A percentile compares a stretch with the other conserved stretches of the same genome.
Conservation (phyloP, 1,140 invertebrate genomes). For the Philopotamus ludificatus region DNA sequence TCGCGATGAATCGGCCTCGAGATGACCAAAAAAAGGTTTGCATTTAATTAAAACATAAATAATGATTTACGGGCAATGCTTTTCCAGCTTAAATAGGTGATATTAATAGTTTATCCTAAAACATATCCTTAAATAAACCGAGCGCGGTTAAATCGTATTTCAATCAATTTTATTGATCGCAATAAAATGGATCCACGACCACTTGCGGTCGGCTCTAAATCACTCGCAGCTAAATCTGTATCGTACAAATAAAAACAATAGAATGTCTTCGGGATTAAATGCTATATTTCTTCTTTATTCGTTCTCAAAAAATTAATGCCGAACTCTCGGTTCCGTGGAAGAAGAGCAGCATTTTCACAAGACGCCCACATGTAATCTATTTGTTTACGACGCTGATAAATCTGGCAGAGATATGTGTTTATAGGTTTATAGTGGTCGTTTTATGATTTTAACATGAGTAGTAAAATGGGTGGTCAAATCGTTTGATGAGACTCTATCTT, state of each 20-base stretch:
- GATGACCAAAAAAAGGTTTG: background rate
- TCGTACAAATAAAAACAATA: background rate
- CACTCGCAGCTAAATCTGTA: background rate
- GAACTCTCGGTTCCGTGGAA: background rate
- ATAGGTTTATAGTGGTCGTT: conserved; percentile 18
- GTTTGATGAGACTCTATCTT: background rate
- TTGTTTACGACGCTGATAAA: conserved; percentile 24
- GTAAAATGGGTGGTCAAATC: conserved; percentile 20
- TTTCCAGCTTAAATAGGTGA: background rate
- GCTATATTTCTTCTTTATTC: background rate
- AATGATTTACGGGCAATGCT: background rate
- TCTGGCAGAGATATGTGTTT: conserved; percentile 20
- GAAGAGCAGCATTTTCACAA: background rate
- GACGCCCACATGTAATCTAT: conserved; percentile 17
- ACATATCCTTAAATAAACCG: background rate
- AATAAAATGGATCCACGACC: conserved; percentile 16
- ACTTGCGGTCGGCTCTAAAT: conserved; percentile 8
- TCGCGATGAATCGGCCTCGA: background rate
- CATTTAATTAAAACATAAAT: background rate
- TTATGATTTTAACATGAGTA: conserved; percentile 27
- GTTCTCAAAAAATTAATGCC: background rate
- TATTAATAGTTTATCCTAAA: background rate
- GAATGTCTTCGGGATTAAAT: background rate
- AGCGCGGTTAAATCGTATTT: conserved; percentile 10
- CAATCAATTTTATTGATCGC: conserved; percentile 12